Evolutionary conservation across 2,888 invertebrate genomes (phyloP).

Genomic region (Polymixis lichenea): DNA sequence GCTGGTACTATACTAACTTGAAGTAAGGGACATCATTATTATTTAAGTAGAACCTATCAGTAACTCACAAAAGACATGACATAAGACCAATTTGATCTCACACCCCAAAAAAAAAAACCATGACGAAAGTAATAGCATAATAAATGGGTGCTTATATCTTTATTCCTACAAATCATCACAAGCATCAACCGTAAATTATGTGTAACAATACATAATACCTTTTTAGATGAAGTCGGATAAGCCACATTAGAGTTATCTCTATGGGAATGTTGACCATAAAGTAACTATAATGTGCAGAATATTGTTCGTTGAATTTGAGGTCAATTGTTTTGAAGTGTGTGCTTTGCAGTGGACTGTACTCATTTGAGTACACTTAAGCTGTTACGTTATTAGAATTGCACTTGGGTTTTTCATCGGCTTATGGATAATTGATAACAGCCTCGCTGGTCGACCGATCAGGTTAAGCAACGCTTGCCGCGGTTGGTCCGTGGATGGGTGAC

Average conservation of each 20-base stretch:
- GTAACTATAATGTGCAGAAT: slow-evolving; percentile 21
- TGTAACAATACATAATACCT: slow-evolving; percentile 53
- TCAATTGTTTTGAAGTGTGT: slow-evolving; percentile 33
- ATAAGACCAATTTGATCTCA: neutral
- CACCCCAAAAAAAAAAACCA: slow-evolving; percentile 9
- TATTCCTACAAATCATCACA: slow-evolving; percentile 40
- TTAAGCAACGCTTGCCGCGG: no score
- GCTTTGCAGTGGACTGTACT: neutral
- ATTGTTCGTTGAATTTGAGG: slow-evolving; percentile 49
- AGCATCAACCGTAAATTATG: slow-evolving; percentile 34
- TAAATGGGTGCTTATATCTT: slow-evolving; percentile 14
- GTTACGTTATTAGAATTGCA: neutral
- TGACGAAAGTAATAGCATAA: neutral
- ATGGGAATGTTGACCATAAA: slow-evolving; percentile 54
- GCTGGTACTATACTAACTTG: neutral
- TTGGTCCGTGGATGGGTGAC: no score
- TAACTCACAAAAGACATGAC: neutral
- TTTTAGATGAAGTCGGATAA: slow-evolving; percentile 56
- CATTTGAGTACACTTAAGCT: neutral
- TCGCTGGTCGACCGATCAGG: no score
- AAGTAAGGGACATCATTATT: neutral
- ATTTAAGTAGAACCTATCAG: neutral
- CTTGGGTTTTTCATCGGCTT: no score
- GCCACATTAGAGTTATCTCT: slow-evolving; percentile 48
- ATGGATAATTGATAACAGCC: no score